phyloP scores from a whole-genome alignment of 1,140 invertebrate genomes.

The Anastrepha ludens region DNA sequence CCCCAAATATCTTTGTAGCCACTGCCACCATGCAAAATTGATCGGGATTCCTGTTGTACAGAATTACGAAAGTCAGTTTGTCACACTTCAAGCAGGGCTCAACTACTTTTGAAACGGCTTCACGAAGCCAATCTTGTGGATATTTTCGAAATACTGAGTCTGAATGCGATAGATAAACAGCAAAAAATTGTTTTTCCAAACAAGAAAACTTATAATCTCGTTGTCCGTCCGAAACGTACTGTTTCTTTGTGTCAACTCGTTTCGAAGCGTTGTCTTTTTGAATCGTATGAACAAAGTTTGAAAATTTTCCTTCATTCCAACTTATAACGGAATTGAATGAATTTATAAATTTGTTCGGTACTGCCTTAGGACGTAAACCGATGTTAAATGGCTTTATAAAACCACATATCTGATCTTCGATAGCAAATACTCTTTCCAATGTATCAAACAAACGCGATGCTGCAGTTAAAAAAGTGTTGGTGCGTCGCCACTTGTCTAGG shows the following conservation, averaged over 20 bases:
- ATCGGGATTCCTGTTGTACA: conserved; percentile 64
- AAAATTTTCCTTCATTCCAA: neutral
- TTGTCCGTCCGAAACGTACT: conserved; percentile 42
- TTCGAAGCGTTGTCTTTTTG: neutral
- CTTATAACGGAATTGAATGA: conserved; percentile 35
- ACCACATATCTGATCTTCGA: conserved; percentile 60
- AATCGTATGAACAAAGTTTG: conserved; percentile 47
- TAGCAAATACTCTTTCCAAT: conserved; percentile 59
- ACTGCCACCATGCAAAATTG: conserved; percentile 61
- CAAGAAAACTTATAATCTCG: conserved; percentile 6
- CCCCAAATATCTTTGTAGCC: conserved; percentile 58
- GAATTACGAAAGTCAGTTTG: conserved; percentile 65
- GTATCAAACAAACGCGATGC: conserved; percentile 58
- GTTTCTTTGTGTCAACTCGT: neutral
- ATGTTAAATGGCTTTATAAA: conserved; percentile 59
- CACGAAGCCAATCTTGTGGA: conserved; percentile 57
- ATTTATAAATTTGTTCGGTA: conserved; percentile 59
- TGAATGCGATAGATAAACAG: conserved; percentile 59
- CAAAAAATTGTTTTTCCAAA: conserved; percentile 62
- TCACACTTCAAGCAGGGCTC: conserved; percentile 60
- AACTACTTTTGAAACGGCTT: conserved; percentile 61
- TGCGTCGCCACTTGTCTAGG: conserved; percentile 58
- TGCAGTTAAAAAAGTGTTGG: conserved; percentile 10
- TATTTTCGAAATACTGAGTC: conserved; percentile 58
- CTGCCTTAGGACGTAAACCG: conserved; percentile 54